Conservation (phyloP, 2,888 invertebrate genomes). For the Ophioninae sp. region DNA sequence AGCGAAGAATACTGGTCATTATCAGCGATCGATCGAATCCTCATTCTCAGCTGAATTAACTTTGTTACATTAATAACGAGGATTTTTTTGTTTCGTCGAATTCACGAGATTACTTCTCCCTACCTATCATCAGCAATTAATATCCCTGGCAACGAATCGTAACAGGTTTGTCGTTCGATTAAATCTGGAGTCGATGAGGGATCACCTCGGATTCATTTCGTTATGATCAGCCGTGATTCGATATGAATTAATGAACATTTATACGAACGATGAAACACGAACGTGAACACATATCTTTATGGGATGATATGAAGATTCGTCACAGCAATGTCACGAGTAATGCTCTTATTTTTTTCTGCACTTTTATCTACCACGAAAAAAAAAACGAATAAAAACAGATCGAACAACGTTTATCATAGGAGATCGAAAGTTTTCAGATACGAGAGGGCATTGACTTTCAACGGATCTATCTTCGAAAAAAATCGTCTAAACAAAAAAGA, state of each 20-base stretch:
- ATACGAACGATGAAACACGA: constrained; percentile 1
- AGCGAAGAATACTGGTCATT: constrained; percentile 30
- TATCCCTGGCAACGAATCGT: not conserved
- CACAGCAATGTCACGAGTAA: not conserved
- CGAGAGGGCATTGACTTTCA: not conserved
- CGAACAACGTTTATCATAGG: not conserved
- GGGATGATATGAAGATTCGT: not conserved
- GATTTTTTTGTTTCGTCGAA: constrained; percentile 25
- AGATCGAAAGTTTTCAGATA: not conserved
- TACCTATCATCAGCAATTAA: not conserved
- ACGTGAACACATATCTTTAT: constrained; percentile 3
- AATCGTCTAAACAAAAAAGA: not conserved
- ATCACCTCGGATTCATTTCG: not conserved
- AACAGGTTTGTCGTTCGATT: not conserved
- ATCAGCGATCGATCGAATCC: not conserved
- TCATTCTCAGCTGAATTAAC: constrained; percentile 63
- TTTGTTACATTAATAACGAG: constrained; percentile 66
- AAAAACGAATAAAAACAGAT: constrained; percentile 12
- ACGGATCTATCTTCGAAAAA: too few species aligned
- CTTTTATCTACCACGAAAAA: not conserved
- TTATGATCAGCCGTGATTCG: not conserved
- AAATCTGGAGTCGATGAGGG: not conserved
- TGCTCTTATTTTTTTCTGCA: not conserved
- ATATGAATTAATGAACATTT: constrained; percentile 15
- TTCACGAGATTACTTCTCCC: not conserved